Conservation (phyloP, 2,113 vertebrate genomes). For the Thryonomys swinderianus region DNA sequence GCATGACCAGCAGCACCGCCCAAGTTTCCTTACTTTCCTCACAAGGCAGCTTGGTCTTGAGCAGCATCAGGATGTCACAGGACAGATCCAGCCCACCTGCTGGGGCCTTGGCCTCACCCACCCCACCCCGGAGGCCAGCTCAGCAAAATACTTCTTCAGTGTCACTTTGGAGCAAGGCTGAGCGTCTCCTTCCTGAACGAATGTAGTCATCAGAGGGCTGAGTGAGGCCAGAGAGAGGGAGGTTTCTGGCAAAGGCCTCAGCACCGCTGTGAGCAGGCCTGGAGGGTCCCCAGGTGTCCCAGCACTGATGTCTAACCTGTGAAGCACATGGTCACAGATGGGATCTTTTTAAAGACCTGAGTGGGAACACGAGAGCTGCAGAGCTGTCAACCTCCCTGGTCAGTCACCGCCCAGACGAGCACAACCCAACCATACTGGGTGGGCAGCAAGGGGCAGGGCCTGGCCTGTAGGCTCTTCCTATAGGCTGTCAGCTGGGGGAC, state of each 20-base stretch:
- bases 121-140: no score
- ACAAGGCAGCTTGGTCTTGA: not conserved
- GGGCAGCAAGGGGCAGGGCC: not conserved
- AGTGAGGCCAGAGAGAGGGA: not conserved
- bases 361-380: not conserved
- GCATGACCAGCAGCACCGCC: not conserved
- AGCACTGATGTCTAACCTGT: no score
- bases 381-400: not conserved
- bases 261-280: not conserved
- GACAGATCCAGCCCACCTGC: not conserved
- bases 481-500: not conserved
- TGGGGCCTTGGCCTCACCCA: not conserved
- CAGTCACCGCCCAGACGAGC: not conserved
- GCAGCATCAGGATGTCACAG: not conserved
- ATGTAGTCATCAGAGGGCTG: not conserved
- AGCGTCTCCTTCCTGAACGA: no score
- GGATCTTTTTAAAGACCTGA: not conserved
- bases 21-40: not conserved
- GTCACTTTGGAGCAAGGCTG: not conserved
- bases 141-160: not conserved
- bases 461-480: not conserved
- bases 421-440: no score
- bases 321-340: not conserved
- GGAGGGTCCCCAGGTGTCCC: not conserved
- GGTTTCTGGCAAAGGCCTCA: not conserved